A percentile compares a stretch with the other conserved stretches of the same genome.
These are phyloP conservation scores for Lepidocyrtinus sp. DNA, from an alignment of 2,888 invertebrate genomes.

Conservation along the genomic window DNA sequence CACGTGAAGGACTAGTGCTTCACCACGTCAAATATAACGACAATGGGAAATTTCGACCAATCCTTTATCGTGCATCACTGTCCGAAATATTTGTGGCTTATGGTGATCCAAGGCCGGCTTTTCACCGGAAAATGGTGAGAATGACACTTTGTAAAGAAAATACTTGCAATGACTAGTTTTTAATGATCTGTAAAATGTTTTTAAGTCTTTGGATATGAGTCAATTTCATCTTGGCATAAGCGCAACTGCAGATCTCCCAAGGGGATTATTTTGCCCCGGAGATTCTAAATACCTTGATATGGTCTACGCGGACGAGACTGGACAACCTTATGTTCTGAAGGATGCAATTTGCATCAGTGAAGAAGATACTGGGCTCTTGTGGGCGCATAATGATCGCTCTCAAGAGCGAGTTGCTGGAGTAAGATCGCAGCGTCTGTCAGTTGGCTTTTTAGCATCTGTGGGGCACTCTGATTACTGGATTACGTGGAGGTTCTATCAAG, in stretches of 20 bases:
- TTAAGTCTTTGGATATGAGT: constrained; percentile 22
- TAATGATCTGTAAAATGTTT: background rate
- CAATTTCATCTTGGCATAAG: constrained; percentile 22
- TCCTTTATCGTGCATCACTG: constrained; percentile 50
- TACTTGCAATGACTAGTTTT: background rate
- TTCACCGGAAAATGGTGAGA: constrained; percentile 6
- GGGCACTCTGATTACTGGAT: constrained; percentile 55
- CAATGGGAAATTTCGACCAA: constrained; percentile 30
- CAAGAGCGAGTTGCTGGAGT: background rate
- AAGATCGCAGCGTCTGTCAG: constrained; percentile 44
- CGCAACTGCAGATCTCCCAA: background rate
- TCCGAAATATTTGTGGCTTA: constrained; percentile 49
- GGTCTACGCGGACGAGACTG: constrained; percentile 20
- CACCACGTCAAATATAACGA: constrained; percentile 44
- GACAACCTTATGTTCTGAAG: background rate
- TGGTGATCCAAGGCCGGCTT: constrained; percentile 44
- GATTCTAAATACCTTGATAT: constrained; percentile 21
- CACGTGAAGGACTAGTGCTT: constrained; percentile 53
- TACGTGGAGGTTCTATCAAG: constrained; percentile 58
- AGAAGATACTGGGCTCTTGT: constrained; percentile 35
- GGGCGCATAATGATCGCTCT: constrained; percentile 24
- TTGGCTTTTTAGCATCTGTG: constrained; percentile 43
- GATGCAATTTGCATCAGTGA: constrained; percentile 36
- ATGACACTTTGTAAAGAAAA: background rate
- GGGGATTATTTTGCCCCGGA: constrained; percentile 9